A percentile compares a stretch with the other conserved stretches of the same genome.
These are phyloP conservation scores for Penelope pileata DNA, from an alignment of 2,113 vertebrate genomes.

Conservation along the genomic window DNA sequence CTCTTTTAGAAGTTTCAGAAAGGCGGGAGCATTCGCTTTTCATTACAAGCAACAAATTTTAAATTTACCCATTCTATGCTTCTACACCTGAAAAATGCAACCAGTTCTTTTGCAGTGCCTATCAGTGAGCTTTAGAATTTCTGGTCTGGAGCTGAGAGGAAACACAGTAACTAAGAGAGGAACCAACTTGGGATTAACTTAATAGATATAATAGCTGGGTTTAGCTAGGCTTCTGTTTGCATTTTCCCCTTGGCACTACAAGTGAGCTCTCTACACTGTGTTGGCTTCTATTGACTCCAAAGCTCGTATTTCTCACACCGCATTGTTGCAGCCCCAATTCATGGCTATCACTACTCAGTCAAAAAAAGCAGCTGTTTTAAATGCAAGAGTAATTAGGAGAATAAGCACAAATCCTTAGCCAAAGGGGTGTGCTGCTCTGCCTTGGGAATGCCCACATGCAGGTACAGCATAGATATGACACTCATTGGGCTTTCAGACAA, in stretches of 20 bases:
- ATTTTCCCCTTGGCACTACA: background rate
- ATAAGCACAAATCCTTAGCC: background rate
- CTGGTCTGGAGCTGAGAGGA: background rate
- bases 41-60: background rate
- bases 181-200: background rate
- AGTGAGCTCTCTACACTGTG: background rate
- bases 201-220: background rate
- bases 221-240: background rate
- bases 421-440: background rate
- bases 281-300: background rate
- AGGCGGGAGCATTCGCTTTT: background rate
- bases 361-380: background rate
- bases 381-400: background rate
- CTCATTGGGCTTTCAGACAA: background rate
- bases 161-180: background rate
- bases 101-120: background rate
- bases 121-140: background rate
- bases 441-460: background rate
- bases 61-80: rapidly evolving
- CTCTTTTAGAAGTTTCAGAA: background rate
- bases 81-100: background rate
- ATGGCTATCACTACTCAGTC: background rate
- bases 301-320: background rate
- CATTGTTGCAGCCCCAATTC: background rate
- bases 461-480: rapidly evolving